phyloP scores from a whole-genome alignment of 2,888 invertebrate species.

The Leucophenga montana region DNA sequence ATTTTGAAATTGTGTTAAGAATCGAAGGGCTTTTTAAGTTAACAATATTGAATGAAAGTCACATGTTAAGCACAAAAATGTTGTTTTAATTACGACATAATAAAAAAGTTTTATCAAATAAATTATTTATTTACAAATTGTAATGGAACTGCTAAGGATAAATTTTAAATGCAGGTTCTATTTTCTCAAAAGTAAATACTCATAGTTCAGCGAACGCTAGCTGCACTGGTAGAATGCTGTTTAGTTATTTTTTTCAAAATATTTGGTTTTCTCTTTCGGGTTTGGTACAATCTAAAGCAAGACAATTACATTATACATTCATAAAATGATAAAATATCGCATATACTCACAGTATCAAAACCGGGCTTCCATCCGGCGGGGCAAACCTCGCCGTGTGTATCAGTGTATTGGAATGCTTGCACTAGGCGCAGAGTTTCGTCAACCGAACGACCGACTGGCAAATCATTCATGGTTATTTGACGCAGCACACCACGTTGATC shows the following conservation, averaged over 20 bases:
- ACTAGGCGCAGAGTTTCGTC: slow-evolving; percentile 94
- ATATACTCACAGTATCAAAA: slow-evolving; percentile 84
- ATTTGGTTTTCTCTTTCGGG: slow-evolving; percentile 85
- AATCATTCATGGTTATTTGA: slow-evolving; percentile 97
- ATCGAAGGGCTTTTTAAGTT: too few species aligned
- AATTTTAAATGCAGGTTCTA: too few species aligned
- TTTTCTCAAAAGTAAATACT: too few species aligned
- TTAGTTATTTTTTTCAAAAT: slow-evolving; percentile 79
- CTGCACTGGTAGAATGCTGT: background rate
- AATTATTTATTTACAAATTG: too few species aligned
- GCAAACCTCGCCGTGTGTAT: slow-evolving; percentile 94
- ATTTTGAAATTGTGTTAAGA: too few species aligned
- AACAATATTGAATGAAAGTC: too few species aligned
- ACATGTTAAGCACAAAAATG: too few species aligned
- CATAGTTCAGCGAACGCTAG: too few species aligned
- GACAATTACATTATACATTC: background rate
- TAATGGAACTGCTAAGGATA: too few species aligned
- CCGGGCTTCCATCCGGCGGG: slow-evolving; percentile 97
- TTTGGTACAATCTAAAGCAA: slow-evolving; percentile 83
- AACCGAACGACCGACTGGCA: slow-evolving; percentile 93
- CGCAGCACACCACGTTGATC: slow-evolving; percentile 89
- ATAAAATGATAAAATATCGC: background rate
- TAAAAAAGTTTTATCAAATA: too few species aligned
- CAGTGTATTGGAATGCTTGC: slow-evolving; percentile 96
- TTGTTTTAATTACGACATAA: too few species aligned